Conservation (phyloP, 2,888 invertebrate genomes). For the Gonocerus acuteangulatus region DNA sequence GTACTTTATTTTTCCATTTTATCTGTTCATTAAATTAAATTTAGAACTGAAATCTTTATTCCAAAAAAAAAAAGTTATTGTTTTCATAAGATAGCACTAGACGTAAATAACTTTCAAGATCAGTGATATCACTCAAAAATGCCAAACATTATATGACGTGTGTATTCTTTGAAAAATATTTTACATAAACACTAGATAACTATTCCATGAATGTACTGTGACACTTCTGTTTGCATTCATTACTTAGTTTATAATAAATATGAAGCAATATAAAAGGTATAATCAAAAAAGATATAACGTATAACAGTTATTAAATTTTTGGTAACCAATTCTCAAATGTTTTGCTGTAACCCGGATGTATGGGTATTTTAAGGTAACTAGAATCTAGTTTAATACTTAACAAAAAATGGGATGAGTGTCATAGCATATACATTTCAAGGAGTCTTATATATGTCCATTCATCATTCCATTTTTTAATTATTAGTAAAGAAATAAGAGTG, state of each 20-base stretch:
- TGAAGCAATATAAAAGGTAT: not conserved
- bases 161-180: too few relatives aligned
- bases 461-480: slow-evolving; percentile 31
- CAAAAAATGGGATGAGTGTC: slow-evolving; percentile 23
- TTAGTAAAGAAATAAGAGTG: slow-evolving; percentile 8
- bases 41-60: too few relatives aligned
- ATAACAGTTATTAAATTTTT: not conserved
- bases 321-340: not conserved
- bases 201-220: too few relatives aligned
- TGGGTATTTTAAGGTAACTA: slow-evolving; percentile 23
- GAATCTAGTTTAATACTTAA: slow-evolving; percentile 14
- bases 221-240: not conserved
- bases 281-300: not conserved
- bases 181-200: too few relatives aligned
- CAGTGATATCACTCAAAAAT: too few relatives aligned
- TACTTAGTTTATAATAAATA: not conserved
- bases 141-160: too few relatives aligned
- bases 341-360: slow-evolving; percentile 3
- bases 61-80: too few relatives aligned
- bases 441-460: not conserved
- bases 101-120: too few relatives aligned
- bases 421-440: not conserved
- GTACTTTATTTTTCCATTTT: not conserved
- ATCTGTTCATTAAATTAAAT: too few relatives aligned
- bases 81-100: too few relatives aligned